Evolutionary conservation across 92 coral and sea anemone species (phyloP).

Genomic region (Pocillopora meandrina): DNA sequence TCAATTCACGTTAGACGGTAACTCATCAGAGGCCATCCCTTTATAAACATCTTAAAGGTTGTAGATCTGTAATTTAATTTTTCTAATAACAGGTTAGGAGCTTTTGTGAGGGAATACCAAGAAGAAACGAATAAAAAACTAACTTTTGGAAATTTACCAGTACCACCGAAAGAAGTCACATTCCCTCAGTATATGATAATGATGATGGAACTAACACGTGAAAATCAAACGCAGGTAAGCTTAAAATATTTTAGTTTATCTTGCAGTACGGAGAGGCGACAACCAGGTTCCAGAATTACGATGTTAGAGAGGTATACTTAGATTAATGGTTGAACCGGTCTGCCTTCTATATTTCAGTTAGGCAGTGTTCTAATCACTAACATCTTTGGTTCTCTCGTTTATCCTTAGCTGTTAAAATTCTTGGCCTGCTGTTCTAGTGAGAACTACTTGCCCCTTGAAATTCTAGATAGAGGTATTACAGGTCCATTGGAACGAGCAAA

Average conservation of each 20-base stretch:
- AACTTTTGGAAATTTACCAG: conserved; percentile 1
- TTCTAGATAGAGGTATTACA: conserved; percentile 6
- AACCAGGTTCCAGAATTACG: too few relatives aligned
- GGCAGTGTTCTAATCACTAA: not conserved
- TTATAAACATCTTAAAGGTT: not conserved
- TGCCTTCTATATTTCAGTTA: not conserved
- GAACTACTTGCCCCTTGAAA: not conserved
- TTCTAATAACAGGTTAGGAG: conserved; percentile 1
- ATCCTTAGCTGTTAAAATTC: conserved; percentile 3
- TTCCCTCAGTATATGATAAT: conserved; percentile 9
- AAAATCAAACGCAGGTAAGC: not conserved
- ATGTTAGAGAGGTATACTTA: too few relatives aligned
- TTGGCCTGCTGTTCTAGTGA: conserved; percentile 27
- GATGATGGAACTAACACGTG: conserved; percentile 20
- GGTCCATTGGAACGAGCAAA: conserved; percentile 6
- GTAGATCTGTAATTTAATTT: not conserved
- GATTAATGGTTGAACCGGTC: too few relatives aligned
- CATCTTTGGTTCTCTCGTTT: not conserved
- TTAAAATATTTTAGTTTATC: not conserved
- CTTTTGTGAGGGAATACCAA: not conserved
- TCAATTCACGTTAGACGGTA: too few relatives aligned
- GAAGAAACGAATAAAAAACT: not conserved
- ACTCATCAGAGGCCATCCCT: not conserved
- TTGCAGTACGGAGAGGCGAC: not conserved
- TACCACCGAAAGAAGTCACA: not conserved